Conservation (phyloP, 2,888 invertebrate species). For the Brachycybe producta region DNA sequence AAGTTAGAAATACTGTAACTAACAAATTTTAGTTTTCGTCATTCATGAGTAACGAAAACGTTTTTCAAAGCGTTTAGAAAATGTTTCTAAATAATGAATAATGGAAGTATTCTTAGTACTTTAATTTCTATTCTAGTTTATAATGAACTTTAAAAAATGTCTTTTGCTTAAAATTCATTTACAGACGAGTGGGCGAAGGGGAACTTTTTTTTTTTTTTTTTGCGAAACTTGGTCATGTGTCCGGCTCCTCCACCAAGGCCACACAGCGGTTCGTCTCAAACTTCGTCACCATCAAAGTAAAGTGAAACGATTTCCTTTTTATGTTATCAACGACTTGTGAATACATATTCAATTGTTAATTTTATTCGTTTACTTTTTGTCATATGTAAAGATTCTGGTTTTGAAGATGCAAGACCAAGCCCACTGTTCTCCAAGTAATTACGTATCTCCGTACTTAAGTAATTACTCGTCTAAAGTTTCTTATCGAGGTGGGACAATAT, state of each 20-base stretch:
- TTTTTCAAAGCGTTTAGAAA: too few relatives aligned
- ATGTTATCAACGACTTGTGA: background rate
- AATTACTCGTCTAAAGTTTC: conserved; percentile 7
- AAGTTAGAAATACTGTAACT: too few relatives aligned
- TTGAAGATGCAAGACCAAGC: conserved; percentile 12
- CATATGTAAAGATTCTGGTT: conserved; percentile 14
- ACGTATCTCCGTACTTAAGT: conserved; percentile 14
- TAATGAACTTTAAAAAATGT: too few relatives aligned
- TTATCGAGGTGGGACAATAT: background rate
- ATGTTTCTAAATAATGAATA: too few relatives aligned
- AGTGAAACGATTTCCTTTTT: too few relatives aligned
- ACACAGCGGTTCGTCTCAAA: background rate
- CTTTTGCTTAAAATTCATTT: too few relatives aligned
- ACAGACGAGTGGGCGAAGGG: too few relatives aligned
- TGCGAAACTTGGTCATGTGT: conserved; percentile 5
- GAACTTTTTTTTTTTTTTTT: conserved; percentile 14
- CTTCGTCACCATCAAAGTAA: conserved; percentile 9
- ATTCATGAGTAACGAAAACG: too few relatives aligned
- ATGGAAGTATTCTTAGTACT: too few relatives aligned
- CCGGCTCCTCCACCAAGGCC: conserved; percentile 7
- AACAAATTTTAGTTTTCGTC: too few relatives aligned
- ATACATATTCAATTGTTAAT: background rate
- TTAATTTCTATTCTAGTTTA: too few relatives aligned
- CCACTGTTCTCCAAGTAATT: conserved; percentile 12
- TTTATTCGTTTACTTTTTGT: background rate